Conservation (phyloP, 2,113 vertebrate genomes). For the Engystomops pustulosus region DNA sequence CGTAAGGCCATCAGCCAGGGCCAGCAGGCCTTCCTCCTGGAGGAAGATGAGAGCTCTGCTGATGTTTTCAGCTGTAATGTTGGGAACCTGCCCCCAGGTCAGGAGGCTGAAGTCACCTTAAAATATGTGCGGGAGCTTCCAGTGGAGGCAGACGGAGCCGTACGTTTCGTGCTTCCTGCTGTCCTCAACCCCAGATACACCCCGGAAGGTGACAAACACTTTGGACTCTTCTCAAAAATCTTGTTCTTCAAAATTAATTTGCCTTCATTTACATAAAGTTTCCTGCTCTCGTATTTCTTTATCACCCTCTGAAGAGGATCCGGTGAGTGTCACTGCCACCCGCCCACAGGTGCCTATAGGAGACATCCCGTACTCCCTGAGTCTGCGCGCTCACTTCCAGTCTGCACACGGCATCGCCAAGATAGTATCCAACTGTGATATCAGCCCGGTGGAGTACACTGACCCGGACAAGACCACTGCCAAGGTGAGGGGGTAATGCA, state of each 20-base stretch:
- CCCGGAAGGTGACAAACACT: conserved; percentile 32
- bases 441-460: conserved; percentile 73
- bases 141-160: conserved; percentile 62
- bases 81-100: conserved; percentile 45
- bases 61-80: conserved; percentile 57
- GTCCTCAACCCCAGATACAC: conserved; percentile 82
- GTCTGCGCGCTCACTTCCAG: conserved; percentile 68
- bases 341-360: conserved; percentile 60
- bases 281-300: not conserved
- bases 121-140: conserved; percentile 49
- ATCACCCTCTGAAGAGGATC: not conserved
- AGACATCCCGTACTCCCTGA: conserved; percentile 73
- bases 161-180: conserved; percentile 78
- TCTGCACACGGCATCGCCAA: conserved; percentile 72
- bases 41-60: conserved; percentile 72
- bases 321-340: conserved; percentile 15
- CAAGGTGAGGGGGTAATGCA: conserved; percentile 61
- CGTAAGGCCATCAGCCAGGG: conserved; percentile 78
- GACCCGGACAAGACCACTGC: conserved; percentile 71
- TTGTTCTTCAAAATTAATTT: not conserved
- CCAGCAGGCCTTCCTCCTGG: conserved; percentile 77
- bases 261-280: not conserved
- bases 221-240: not conserved
- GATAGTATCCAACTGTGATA: conserved; percentile 73
- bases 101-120: conserved; percentile 47